Evolutionary conservation across 2,113 vertebrate species (phyloP).

Genomic region (Gnathonemus longibarbis): DNA sequence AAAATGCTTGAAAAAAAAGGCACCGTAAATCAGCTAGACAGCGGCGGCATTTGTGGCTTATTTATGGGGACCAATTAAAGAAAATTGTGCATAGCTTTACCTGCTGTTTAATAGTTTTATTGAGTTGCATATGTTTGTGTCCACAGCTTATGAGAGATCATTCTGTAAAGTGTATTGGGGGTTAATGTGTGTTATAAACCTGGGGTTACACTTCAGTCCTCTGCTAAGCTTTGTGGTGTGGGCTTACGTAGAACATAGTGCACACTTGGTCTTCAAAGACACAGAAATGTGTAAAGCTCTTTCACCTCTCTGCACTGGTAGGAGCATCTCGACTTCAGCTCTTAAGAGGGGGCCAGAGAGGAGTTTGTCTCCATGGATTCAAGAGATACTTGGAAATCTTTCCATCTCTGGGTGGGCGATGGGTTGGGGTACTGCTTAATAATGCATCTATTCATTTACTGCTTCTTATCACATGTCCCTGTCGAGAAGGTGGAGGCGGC

Average conservation of each 20-base stretch:
- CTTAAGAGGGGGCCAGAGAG: background rate
- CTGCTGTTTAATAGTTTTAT: background rate
- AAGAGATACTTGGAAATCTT: background rate
- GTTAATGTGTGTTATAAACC: background rate
- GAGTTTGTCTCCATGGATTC: background rate
- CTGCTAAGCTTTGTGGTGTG: background rate
- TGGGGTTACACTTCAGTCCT: background rate
- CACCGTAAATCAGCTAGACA: background rate
- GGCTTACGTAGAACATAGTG: background rate
- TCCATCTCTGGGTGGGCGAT: background rate
- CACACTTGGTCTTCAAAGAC: background rate
- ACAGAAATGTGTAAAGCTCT: background rate
- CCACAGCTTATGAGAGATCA: background rate
- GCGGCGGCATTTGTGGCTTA: background rate
- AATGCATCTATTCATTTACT: background rate
- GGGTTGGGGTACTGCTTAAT: background rate
- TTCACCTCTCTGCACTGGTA: background rate
- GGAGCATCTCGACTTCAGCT: background rate
- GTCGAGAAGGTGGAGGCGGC: background rate
- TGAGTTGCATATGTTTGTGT: background rate
- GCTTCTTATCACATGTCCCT: background rate
- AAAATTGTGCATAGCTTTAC: background rate
- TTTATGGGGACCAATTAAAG: background rate
- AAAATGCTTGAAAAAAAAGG: background rate
- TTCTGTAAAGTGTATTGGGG: background rate